Conservation (phyloP, 1,140 invertebrate genomes). For the Leguminivora glycinivorella region DNA sequence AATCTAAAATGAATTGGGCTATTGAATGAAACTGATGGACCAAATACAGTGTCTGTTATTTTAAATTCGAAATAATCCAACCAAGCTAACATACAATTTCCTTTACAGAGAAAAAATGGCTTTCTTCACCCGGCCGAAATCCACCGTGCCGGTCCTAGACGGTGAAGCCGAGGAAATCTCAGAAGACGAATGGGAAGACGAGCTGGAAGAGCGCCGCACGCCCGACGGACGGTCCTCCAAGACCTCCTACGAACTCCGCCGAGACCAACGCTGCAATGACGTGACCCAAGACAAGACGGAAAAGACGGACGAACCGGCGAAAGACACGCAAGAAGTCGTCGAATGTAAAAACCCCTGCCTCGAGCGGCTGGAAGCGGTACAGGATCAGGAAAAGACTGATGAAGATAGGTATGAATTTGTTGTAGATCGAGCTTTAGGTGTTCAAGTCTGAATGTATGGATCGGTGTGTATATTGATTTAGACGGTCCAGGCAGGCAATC, state of each 20-base stretch:
- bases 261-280: slow-evolving; percentile 39
- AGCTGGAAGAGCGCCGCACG: slow-evolving; percentile 61
- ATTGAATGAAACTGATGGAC: too few species aligned
- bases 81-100: slow-evolving; percentile 25
- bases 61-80: slow-evolving; percentile 37
- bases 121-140: slow-evolving; percentile 92
- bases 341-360: slow-evolving; percentile 70
- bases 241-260: slow-evolving; percentile 65
- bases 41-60: too few species aligned
- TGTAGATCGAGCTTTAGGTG: slow-evolving; percentile 83
- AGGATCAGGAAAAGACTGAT: slow-evolving; percentile 63
- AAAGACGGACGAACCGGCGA: background rate
- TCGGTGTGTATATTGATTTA: slow-evolving; percentile 14
- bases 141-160: slow-evolving; percentile 88
- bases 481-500: too few species aligned
- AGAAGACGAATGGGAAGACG: slow-evolving; percentile 70
- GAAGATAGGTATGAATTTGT: slow-evolving; percentile 84
- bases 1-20: too few species aligned
- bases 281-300: slow-evolving; percentile 30
- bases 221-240: slow-evolving; percentile 68
- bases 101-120: slow-evolving; percentile 94
- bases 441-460: slow-evolving; percentile 79
- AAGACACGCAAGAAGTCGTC: slow-evolving; percentile 41
- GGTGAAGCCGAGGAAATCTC: slow-evolving; percentile 77
- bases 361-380: slow-evolving; percentile 31